phyloP scores from a whole-genome alignment of 2,888 invertebrate genomes.

The Calameuta pallipes region DNA sequence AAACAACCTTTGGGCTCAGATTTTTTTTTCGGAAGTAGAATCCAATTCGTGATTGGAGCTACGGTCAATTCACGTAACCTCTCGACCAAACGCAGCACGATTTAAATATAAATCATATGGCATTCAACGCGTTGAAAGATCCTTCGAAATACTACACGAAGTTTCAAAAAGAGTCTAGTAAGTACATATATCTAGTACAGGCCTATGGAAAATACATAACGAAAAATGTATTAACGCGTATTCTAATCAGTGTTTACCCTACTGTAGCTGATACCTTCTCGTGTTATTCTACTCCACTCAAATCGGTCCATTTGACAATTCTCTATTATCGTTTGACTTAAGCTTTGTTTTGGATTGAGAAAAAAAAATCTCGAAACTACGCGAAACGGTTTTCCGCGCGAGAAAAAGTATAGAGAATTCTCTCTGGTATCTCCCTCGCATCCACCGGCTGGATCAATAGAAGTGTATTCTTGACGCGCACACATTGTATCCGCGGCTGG shows the following conservation, averaged over 20 bases:
- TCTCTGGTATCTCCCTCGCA: conserved; percentile 36
- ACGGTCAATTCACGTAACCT: no score
- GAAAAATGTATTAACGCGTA: not conserved
- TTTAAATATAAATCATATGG: no score
- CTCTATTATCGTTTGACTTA: not conserved
- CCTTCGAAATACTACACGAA: no score
- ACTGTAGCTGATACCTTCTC: not conserved
- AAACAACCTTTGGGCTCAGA: no score
- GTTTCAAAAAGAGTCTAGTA: no score
- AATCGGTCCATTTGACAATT: not conserved
- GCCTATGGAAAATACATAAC: not conserved
- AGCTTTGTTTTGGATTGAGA: not conserved
- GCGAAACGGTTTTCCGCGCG: not conserved
- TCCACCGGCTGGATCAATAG: conserved; percentile 59
- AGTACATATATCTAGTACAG: no score
- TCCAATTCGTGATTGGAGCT: no score
- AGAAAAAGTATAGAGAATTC: not conserved
- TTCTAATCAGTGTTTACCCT: not conserved
- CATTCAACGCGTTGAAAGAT: no score
- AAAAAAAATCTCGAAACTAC: no score
- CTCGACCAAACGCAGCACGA: no score
- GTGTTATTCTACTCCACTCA: not conserved
- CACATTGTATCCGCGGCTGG: conserved; percentile 49
- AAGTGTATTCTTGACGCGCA: conserved; percentile 62
- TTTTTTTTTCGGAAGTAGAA: no score